Conservation (phyloP, 2,113 vertebrate genomes). For the Varanus komodoensis region DNA sequence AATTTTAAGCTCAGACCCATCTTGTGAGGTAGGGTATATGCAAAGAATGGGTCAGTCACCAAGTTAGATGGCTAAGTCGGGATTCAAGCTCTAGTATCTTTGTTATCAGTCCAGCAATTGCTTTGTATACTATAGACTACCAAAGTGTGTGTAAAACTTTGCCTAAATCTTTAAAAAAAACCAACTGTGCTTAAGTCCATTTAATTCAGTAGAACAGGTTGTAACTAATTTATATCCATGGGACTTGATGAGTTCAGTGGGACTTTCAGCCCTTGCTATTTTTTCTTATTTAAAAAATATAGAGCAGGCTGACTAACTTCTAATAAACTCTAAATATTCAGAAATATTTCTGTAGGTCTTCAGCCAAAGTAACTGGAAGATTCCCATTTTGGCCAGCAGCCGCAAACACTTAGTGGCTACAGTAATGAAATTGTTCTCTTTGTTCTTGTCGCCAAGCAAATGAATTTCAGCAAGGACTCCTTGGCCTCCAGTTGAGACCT, state of each 20-base stretch:
- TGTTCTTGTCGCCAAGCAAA: conserved; percentile 4
- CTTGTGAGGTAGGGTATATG: no score
- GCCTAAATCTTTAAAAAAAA: not conserved
- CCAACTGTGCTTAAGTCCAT: not conserved
- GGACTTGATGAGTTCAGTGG: not conserved
- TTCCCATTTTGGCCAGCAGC: not conserved
- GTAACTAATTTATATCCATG: not conserved
- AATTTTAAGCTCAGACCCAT: no score
- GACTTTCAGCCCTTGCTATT: not conserved
- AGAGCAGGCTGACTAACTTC: not conserved
- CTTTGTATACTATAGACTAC: no score
- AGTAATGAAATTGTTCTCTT: not conserved
- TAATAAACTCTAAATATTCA: not conserved
- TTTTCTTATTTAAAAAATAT: not conserved
- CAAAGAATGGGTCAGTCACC: no score
- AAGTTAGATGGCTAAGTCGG: no score
- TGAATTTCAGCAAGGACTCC: not conserved
- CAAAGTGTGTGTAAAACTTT: not conserved
- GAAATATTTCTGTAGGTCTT: not conserved
- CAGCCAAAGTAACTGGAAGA: conserved; percentile 9
- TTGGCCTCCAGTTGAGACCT: not conserved
- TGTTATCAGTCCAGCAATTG: no score
- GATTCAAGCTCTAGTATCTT: no score
- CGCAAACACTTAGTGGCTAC: not conserved
- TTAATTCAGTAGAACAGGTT: not conserved